phyloP scores from a whole-genome alignment of 2,797 vertebrate genomes.

The Mustela erminea region DNA sequence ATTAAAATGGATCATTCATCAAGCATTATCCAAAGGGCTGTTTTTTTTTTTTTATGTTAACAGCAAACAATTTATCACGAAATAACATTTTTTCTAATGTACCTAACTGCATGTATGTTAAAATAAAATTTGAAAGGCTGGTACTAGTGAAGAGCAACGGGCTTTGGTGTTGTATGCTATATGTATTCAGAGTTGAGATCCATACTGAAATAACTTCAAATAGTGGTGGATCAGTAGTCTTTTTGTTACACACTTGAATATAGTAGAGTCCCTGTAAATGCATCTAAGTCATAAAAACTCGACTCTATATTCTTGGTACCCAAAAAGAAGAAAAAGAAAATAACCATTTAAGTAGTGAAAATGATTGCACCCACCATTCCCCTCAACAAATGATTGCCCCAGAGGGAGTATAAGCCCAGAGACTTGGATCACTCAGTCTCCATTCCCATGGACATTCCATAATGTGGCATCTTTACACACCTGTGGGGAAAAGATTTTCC shows the following conservation, averaged over 20 bases:
- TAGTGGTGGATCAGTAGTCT: not conserved
- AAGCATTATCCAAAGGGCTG: not conserved
- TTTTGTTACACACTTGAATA: not conserved
- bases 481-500: not conserved
- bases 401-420: not conserved
- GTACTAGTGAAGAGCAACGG: not conserved
- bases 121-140: not conserved
- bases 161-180: not conserved
- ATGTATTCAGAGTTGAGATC: not conserved
- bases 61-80: not conserved
- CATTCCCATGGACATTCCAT: not conserved
- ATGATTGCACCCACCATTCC: not conserved
- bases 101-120: not conserved
- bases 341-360: not conserved
- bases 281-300: not conserved
- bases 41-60: slow-evolving; percentile 39
- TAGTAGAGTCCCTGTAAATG: not conserved
- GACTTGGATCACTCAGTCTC: not conserved
- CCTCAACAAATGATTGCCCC: not conserved
- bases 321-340: not conserved
- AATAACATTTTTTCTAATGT: slow-evolving; percentile 2
- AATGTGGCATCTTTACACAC: not conserved
- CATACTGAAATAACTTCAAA: not conserved
- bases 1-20: slow-evolving; percentile 35
- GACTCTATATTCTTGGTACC: not conserved